phyloP scores from a whole-genome alignment of 2,888 invertebrate genomes.

The Pedicia rivosa region DNA sequence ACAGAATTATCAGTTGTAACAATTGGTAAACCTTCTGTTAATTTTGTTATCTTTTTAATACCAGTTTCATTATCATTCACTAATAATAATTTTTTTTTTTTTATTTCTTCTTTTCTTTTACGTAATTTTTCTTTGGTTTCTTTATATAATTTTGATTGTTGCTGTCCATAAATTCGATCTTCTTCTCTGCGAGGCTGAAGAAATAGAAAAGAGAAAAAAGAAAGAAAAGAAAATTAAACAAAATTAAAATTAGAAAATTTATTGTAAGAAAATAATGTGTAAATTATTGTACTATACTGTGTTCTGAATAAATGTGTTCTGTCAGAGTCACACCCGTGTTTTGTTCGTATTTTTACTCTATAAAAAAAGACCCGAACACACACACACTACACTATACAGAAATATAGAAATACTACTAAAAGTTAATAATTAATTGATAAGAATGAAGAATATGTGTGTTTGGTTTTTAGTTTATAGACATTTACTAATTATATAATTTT shows the following conservation, averaged over 20 bases:
- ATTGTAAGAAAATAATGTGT: neutral
- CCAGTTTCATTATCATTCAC: neutral
- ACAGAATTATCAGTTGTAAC: neutral
- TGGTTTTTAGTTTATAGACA: no score
- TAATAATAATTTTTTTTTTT: slow-evolving; percentile 9
- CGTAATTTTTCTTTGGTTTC: slow-evolving; percentile 65
- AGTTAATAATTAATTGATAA: no score
- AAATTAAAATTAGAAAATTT: neutral
- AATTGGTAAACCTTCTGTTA: slow-evolving; percentile 5
- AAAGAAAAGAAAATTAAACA: neutral
- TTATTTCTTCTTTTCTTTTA: slow-evolving; percentile 29
- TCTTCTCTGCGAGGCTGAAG: slow-evolving; percentile 65
- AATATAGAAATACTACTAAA: no score
- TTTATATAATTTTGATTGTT: slow-evolving; percentile 57
- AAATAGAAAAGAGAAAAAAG: slow-evolving; percentile 1
- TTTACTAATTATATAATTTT: no score
- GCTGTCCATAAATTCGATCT: slow-evolving; percentile 49
- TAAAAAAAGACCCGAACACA: no score
- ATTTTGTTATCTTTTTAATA: slow-evolving; percentile 2
- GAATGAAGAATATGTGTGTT: no score
- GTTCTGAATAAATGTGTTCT: no score
- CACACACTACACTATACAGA: no score
- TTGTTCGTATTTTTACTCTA: no score
- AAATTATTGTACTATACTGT: no score
- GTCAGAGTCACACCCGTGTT: no score